These are phyloP conservation scores for Pachydiplax longipennis DNA, from an alignment of 2,888 invertebrate genomes.

Conservation along the genomic window DNA sequence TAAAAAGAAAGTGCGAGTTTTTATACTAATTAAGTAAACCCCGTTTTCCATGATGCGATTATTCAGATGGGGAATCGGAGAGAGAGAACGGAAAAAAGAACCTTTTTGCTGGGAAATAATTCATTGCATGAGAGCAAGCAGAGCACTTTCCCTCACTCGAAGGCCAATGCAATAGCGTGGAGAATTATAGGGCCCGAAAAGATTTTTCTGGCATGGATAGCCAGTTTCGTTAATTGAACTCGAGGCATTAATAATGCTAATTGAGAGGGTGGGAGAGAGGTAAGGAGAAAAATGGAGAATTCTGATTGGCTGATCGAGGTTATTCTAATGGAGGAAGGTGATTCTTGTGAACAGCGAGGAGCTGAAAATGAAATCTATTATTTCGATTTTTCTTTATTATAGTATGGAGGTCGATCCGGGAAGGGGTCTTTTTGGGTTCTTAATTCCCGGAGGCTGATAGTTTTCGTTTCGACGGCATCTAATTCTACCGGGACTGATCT, in stretches of 20 bases:
- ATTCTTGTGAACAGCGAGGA: neutral
- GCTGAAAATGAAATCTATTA: neutral
- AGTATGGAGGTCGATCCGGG: neutral
- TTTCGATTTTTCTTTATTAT: neutral
- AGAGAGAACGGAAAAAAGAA: neutral
- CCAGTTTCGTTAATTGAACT: neutral
- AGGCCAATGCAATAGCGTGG: neutral
- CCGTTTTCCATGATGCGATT: constrained; percentile 41
- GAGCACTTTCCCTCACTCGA: neutral
- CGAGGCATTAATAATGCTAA: constrained; percentile 9
- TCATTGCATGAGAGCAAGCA: neutral
- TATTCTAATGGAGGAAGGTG: neutral
- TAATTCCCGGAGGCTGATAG: neutral
- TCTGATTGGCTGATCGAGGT: neutral
- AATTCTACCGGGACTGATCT: neutral
- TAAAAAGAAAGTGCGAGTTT: constrained; percentile 2
- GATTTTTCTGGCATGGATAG: neutral
- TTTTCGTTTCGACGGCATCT: neutral
- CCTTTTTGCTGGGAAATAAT: neutral
- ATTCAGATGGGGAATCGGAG: constrained; percentile 22
- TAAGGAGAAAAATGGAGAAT: neutral
- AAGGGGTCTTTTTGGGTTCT: neutral
- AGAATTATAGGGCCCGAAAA: neutral
- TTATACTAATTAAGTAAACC: constrained; percentile 42
- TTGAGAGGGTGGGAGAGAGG: neutral